Evolutionary conservation across 2,888 invertebrate genomes (phyloP), one percentile per base, ranked within the genome.

Genomic region (Rhagium mordax): DNA sequence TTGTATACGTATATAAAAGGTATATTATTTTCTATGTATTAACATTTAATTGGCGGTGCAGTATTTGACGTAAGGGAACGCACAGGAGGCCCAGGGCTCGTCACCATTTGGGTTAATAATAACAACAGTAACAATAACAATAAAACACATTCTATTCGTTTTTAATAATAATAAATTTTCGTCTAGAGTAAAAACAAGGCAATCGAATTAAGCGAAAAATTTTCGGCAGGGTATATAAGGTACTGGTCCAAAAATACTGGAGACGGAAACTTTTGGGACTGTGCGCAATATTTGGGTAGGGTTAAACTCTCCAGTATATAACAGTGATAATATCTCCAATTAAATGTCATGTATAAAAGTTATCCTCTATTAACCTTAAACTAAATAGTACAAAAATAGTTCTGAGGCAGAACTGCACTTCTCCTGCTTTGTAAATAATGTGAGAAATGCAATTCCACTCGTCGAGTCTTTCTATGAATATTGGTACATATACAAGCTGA

Each of bases 1-100:
- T 65, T 65, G 65, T 65, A 65, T 65, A 65, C 65, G 65, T 65
- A 65, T 65, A 65, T 65, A 65, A 65, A 65, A 65, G 65, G 53
- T 65, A 65, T 48, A 59, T 59, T 33, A 59, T 18, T 15, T 41
- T 59, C 16, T 33, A 33, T 7, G 20, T 41, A 16, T 16, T 59
- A 59, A 59, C 20, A 33, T 59, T 59, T 18, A 59, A 59, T 33
- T 59, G 59, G 33, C n/a, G 18, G 33, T 33, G 16, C 8, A 10
- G 8, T 1, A 21, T 24, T 41, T 41, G 13, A 20, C 8, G 4
- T 53, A 20, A 59, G 29, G 33, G n/a, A 33, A 33, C 4, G 5
- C n/a, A n/a, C n/a, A n/a, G n/a, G n/a, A 5, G n/a, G 3, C 41
- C 41, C 13, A n/a, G 4, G n/a, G 41, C 4, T 41, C n/a, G 3